These are phyloP conservation scores for Axea sp. DNA, from an alignment of 2,888 invertebrate genomes.

Conservation along the genomic window DNA sequence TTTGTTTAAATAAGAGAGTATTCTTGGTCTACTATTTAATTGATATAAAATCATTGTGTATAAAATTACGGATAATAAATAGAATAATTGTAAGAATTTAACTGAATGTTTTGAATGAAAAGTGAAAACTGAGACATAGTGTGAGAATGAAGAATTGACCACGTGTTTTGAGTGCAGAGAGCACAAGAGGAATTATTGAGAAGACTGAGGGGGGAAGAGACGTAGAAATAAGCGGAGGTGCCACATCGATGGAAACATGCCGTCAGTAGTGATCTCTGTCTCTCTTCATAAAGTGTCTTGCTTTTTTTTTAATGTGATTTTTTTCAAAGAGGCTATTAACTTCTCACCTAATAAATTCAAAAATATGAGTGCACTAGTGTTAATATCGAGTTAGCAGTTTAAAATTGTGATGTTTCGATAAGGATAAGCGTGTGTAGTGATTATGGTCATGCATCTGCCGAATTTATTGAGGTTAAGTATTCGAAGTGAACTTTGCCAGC, in stretches of 20 bases:
- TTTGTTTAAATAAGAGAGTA: no score
- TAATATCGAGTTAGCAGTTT: constrained; percentile 15
- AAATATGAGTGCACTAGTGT: constrained; percentile 8
- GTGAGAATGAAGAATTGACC: constrained; percentile 15
- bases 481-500: background rate
- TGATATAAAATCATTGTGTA: no score
- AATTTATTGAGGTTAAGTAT: constrained; percentile 29
- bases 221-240: constrained; percentile 21
- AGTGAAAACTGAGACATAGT: no score
- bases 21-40: no score
- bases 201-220: background rate
- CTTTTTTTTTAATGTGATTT: constrained; percentile 10
- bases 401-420: background rate
- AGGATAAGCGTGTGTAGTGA: background rate
- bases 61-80: no score
- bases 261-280: constrained; percentile 15
- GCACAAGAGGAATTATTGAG: background rate
- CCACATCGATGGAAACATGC: constrained; percentile 35
- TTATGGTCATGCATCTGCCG: constrained; percentile 23
- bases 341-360: constrained; percentile 1
- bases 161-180: constrained; percentile 37
- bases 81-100: no score
- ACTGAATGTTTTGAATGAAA: no score
- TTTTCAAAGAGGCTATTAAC: no score
- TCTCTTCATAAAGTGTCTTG: background rate